Evolutionary conservation across 2,888 invertebrate genomes (phyloP).

Genomic region (Pyrochroa serraticornis): DNA sequence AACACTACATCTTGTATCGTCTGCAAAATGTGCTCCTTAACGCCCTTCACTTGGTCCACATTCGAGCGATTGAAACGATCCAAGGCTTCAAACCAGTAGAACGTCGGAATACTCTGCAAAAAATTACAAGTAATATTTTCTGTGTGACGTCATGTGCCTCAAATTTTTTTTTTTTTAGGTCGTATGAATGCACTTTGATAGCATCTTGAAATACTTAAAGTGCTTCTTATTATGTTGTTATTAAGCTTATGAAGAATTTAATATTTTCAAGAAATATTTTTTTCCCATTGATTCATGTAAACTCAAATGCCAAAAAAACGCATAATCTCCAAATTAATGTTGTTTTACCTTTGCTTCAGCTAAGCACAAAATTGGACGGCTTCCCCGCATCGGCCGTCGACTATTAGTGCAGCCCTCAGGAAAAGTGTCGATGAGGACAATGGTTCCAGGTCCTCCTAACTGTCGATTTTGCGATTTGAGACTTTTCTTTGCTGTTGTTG

Average conservation of each 20-base stretch:
- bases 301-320: constrained; percentile 6
- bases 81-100: constrained; percentile 49
- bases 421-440: constrained; percentile 70
- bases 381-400: constrained; percentile 58
- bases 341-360: constrained; percentile 66
- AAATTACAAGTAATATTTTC: too few relatives aligned
- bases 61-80: constrained; percentile 26
- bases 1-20: constrained; percentile 46
- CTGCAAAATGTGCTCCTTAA: constrained; percentile 34
- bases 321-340: neutral
- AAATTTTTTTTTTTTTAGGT: too few relatives aligned
- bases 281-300: too few relatives aligned
- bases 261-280: too few relatives aligned
- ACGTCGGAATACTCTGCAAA: constrained; percentile 48
- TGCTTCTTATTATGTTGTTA: too few relatives aligned
- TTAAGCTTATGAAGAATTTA: too few relatives aligned
- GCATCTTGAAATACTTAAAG: too few relatives aligned
- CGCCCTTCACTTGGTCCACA: constrained; percentile 23
- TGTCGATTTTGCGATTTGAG: constrained; percentile 59
- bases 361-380: constrained; percentile 68
- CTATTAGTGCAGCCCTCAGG: constrained; percentile 65
- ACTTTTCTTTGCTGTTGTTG: constrained; percentile 59
- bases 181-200: too few relatives aligned
- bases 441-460: constrained; percentile 65
- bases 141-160: too few relatives aligned